A percentile compares a stretch with the other conserved stretches of the same genome.
phyloP scores from a whole-genome alignment of 2,113 vertebrate species.

The Ctenodactylus gundi region DNA sequence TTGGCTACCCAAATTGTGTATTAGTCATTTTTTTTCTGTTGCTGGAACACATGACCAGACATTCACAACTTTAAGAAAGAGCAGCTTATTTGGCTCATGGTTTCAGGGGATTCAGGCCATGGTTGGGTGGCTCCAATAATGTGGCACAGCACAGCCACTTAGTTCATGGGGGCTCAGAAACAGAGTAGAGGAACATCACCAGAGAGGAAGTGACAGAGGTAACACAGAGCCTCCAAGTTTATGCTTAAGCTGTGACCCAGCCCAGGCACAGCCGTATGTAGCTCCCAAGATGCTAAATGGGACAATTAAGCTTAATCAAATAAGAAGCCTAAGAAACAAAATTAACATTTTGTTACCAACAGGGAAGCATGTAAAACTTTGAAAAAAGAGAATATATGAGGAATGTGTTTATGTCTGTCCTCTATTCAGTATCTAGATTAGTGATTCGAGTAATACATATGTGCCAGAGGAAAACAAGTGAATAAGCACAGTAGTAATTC shows the following conservation, averaged over 20 bases:
- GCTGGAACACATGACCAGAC: neutral
- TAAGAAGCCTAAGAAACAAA: neutral
- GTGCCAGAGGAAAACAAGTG: neutral
- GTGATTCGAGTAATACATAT: neutral
- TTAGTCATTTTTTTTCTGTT: neutral
- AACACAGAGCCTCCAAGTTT: no score
- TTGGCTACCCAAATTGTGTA: neutral
- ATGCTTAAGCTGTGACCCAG: neutral
- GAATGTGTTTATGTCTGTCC: neutral
- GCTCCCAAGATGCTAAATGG: neutral
- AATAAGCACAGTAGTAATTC: neutral
- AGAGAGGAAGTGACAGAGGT: neutral
- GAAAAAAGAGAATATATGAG: neutral
- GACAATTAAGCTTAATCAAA: neutral
- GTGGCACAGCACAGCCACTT: neutral
- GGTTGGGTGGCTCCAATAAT: neutral
- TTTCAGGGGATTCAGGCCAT: neutral
- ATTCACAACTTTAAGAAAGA: neutral
- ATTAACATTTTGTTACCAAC: neutral
- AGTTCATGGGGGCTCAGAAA: neutral
- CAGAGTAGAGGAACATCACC: neutral
- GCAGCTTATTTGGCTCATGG: neutral
- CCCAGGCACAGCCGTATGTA: neutral
- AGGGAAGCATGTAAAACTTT: neutral
- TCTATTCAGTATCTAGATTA: neutral